Evolutionary conservation across 2,113 vertebrate species (phyloP).

Genomic region (Dicentrarchus labrax): DNA sequence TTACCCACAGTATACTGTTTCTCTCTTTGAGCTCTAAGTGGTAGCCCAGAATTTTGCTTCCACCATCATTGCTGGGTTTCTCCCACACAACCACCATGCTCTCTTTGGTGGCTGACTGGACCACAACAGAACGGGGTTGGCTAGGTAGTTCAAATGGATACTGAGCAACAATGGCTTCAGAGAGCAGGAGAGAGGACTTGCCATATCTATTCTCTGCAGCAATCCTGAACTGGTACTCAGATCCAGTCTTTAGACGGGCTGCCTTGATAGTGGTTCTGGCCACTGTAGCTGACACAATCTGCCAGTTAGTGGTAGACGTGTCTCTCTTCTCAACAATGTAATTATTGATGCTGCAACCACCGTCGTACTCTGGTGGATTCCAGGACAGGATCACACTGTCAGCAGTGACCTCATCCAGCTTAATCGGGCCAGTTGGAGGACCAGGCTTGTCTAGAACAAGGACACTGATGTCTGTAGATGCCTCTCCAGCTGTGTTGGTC

Average conservation of each 20-base stretch:
- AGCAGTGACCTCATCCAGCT: slow-evolving; percentile 95
- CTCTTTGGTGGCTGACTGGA: slow-evolving; percentile 90
- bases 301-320: slow-evolving; percentile 98
- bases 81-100: slow-evolving; percentile 95
- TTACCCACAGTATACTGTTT: slow-evolving; percentile 96
- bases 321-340: slow-evolving; percentile 98
- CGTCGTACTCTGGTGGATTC: slow-evolving; percentile 94
- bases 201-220: slow-evolving; percentile 98
- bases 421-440: slow-evolving; percentile 95
- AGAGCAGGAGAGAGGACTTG: slow-evolving; percentile 92
- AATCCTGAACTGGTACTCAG: slow-evolving; percentile 97
- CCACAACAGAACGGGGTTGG: slow-evolving; percentile 90
- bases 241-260: slow-evolving; percentile 93
- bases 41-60: slow-evolving; percentile 95
- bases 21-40: slow-evolving; percentile 96
- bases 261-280: slow-evolving; percentile 97
- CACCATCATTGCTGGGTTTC: slow-evolving; percentile 94
- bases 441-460: slow-evolving; percentile 97
- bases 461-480: slow-evolving; percentile 89
- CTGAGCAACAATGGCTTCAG: slow-evolving; percentile 92
- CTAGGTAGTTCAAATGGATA: slow-evolving; percentile 97
- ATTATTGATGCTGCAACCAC: slow-evolving; percentile 95
- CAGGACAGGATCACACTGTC: slow-evolving; percentile 92
- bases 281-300: slow-evolving; percentile 97
- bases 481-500: slow-evolving; percentile 91